Percentiles rank a stretch among this genome's conserved stretches.
phyloP scores from a whole-genome alignment of 2,888 invertebrate species.

The Cerastoderma edule region DNA sequence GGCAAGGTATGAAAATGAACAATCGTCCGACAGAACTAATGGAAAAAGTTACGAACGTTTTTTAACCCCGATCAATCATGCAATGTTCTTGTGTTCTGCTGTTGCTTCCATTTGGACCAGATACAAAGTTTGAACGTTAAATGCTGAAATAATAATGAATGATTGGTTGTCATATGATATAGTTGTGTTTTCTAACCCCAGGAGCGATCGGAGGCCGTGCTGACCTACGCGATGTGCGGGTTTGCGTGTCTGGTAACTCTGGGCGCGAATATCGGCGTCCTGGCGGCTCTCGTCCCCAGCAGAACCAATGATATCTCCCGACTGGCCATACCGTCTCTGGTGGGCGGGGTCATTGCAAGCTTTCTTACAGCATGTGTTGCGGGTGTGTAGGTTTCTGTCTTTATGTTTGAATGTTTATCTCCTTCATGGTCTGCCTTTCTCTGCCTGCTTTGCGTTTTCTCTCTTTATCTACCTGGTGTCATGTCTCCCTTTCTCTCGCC shows the following conservation, averaged over 20 bases:
- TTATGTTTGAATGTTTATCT: no score
- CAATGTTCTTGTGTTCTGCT: no score
- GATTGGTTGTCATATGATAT: no score
- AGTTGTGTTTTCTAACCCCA: conserved; percentile 25
- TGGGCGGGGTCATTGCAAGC: conserved; percentile 59
- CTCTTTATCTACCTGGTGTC: no score
- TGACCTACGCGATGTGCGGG: conserved; percentile 62
- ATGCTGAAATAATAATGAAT: no score
- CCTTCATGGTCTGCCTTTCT: neutral
- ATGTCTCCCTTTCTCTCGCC: neutral
- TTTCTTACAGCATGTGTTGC: conserved; percentile 49
- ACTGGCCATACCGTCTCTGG: conserved; percentile 34
- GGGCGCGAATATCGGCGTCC: conserved; percentile 47
- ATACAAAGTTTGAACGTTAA: no score
- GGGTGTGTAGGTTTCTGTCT: conserved; percentile 49
- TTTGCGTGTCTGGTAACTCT: conserved; percentile 49
- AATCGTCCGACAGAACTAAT: no score
- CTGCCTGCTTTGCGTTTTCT: neutral
- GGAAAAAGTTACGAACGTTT: no score
- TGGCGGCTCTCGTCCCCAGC: conserved; percentile 47
- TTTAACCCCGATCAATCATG: no score
- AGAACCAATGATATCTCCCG: conserved; percentile 42
- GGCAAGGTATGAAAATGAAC: no score
- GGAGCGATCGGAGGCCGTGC: conserved; percentile 56
- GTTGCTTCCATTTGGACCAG: no score